A percentile compares a stretch with the other conserved stretches of the same genome.
phyloP scores from a whole-genome alignment of 2,113 vertebrate species.

The Chloebia gouldiae region DNA sequence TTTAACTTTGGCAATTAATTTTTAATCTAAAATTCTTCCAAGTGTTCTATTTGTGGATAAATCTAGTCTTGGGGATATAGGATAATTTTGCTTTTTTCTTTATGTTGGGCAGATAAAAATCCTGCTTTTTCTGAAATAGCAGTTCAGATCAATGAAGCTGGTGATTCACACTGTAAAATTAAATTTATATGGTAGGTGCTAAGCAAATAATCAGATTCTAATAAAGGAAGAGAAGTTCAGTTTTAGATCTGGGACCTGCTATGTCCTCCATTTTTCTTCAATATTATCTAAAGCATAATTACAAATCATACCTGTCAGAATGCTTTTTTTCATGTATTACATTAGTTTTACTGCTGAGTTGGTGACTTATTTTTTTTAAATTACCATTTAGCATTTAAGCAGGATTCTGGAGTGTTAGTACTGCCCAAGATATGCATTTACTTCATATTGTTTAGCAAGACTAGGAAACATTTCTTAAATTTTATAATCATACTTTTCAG shows the following conservation, averaged over 20 bases:
- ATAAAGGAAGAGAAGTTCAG: background rate
- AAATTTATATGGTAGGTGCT: background rate
- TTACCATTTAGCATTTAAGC: background rate
- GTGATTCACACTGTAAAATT: background rate
- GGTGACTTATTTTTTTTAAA: background rate
- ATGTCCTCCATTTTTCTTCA: background rate
- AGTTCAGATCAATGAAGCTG: background rate
- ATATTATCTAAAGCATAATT: background rate
- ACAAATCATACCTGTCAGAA: background rate
- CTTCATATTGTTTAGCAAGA: background rate
- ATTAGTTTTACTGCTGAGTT: background rate
- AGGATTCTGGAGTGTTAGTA: background rate
- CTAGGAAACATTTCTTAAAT: background rate
- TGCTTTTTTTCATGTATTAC: background rate
- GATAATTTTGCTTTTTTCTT: background rate
- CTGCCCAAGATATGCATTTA: background rate
- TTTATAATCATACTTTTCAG: background rate
- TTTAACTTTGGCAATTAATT: background rate
- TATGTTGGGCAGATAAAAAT: background rate
- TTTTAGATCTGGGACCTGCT: background rate
- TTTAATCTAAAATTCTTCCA: background rate
- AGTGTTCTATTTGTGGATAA: background rate
- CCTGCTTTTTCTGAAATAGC: background rate
- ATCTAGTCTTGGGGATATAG: background rate
- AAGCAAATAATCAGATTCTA: constrained; percentile 12